These are phyloP conservation scores for Phrixothrix hirtus DNA, from an alignment of 2,888 invertebrate species.

Conservation along the genomic window DNA sequence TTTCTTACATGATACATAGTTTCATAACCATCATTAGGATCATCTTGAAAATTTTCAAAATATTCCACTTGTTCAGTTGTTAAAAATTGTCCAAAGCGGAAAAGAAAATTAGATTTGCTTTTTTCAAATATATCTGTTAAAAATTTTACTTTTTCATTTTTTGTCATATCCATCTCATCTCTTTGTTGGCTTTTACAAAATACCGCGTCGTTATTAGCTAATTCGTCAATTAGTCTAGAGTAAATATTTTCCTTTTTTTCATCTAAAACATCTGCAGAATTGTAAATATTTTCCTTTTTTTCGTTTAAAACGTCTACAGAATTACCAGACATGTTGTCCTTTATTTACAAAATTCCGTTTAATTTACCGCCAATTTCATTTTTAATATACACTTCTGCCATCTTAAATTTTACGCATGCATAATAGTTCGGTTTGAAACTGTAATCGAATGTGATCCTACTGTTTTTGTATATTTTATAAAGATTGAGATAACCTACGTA, in stretches of 20 bases:
- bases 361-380: too few relatives aligned
- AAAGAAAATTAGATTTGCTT: slow-evolving; percentile 72
- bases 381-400: too few relatives aligned
- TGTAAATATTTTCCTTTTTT: background rate
- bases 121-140: slow-evolving; percentile 66
- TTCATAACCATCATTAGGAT: slow-evolving; percentile 59
- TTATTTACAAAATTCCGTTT: too few relatives aligned
- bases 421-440: too few relatives aligned
- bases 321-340: too few relatives aligned
- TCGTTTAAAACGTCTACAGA: too few relatives aligned
- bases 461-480: too few relatives aligned
- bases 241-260: background rate
- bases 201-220: slow-evolving; percentile 65
- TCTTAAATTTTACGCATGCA: too few relatives aligned
- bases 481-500: too few relatives aligned
- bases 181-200: slow-evolving; percentile 83
- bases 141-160: slow-evolving; percentile 70
- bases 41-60: slow-evolving; percentile 60
- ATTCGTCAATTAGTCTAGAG: slow-evolving; percentile 61
- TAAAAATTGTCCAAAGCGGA: slow-evolving; percentile 76
- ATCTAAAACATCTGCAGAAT: background rate
- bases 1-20: slow-evolving; percentile 67
- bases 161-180: slow-evolving; percentile 73
- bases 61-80: slow-evolving; percentile 69
- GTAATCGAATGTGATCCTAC: too few relatives aligned